These are phyloP conservation scores for Heliocidaris erythrogramma DNA, from an alignment of 35 echinoderm and acorn worm species.

Conservation along the genomic window DNA sequence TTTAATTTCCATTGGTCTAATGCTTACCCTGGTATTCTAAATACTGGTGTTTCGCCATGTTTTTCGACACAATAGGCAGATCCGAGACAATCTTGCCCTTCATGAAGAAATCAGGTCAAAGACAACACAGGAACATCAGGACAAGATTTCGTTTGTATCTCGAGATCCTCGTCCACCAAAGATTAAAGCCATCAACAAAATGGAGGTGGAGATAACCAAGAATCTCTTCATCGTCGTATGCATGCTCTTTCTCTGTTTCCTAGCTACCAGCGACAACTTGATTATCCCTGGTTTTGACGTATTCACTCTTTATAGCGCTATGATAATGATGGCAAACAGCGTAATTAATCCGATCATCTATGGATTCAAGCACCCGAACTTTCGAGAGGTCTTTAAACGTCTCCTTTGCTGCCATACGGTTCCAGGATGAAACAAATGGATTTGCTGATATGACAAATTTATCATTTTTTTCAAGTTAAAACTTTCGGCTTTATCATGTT, in stretches of 20 bases:
- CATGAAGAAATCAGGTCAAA: neutral
- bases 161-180: neutral
- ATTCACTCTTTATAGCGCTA: slow-evolving; percentile 16
- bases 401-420: slow-evolving; percentile 45
- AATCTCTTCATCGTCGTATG: slow-evolving; percentile 60
- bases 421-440: neutral
- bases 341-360: slow-evolving; percentile 72
- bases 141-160: neutral
- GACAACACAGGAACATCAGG: neutral
- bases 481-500: too few relatives aligned
- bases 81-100: neutral
- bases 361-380: slow-evolving; percentile 72
- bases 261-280: slow-evolving; percentile 12
- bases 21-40: neutral
- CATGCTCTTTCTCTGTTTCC: slow-evolving; percentile 33
- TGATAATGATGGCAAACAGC: slow-evolving; percentile 44
- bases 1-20: neutral
- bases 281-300: slow-evolving; percentile 35
- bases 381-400: slow-evolving; percentile 56
- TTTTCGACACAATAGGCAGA: neutral
- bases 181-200: neutral
- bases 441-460: too few relatives aligned
- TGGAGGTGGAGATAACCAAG: slow-evolving; percentile 54
- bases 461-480: too few relatives aligned
- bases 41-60: neutral